Conservation (phyloP, 1,140 invertebrate species). For the Scaptomyza hsui region DNA sequence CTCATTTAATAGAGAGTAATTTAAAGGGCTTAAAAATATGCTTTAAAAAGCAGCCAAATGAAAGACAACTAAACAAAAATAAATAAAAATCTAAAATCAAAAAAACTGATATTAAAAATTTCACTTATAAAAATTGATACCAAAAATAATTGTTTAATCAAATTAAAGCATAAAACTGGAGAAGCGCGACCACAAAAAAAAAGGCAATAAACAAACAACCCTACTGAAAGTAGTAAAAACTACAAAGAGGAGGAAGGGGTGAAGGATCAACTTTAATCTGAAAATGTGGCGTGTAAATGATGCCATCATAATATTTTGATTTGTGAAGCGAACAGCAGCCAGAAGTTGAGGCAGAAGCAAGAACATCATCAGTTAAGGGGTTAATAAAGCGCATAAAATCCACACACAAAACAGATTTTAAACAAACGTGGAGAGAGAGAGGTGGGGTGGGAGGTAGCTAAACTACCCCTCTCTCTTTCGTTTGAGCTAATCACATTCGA, state of each 20-base stretch:
- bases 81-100: background rate
- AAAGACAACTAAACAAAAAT: background rate
- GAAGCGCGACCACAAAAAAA: slow-evolving; percentile 8
- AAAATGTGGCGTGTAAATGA: slow-evolving; percentile 81
- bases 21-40: background rate
- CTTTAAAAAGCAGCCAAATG: background rate
- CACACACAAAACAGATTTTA: slow-evolving; percentile 38
- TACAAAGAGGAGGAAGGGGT: slow-evolving; percentile 1
- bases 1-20: slow-evolving; percentile 8
- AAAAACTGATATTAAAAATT: slow-evolving; percentile 8
- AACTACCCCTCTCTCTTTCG: slow-evolving; percentile 8
- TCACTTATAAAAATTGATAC: slow-evolving; percentile 23
- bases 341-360: slow-evolving; percentile 25
- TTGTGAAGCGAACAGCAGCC: slow-evolving; percentile 32
- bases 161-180: slow-evolving; percentile 65
- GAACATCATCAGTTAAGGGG: slow-evolving; percentile 73
- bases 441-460: background rate
- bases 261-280: slow-evolving; percentile 71
- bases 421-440: background rate
- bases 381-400: slow-evolving; percentile 72
- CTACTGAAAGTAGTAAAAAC: slow-evolving; percentile 26
- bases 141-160: slow-evolving; percentile 44
- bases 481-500: slow-evolving; percentile 65
- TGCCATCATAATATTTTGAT: slow-evolving; percentile 83
- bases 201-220: slow-evolving; percentile 37